These are phyloP conservation scores for Drosophila malerkotliana DNA, from an alignment of 1,140 invertebrate species.

Conservation along the genomic window DNA sequence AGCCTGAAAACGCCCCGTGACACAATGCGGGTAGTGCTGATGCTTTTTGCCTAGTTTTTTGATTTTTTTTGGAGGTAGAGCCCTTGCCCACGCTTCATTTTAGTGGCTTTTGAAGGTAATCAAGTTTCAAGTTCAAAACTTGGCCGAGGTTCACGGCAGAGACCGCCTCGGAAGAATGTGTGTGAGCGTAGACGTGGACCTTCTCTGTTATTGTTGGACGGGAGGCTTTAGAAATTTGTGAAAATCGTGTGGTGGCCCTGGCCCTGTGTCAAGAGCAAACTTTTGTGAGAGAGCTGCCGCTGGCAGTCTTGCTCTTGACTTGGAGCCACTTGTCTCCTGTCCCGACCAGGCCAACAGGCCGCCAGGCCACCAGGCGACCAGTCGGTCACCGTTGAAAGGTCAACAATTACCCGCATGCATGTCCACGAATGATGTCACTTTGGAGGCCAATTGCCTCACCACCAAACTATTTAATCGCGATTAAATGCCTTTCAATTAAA, in stretches of 20 bases:
- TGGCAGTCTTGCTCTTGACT: constrained; percentile 59
- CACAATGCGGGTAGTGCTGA: constrained; percentile 66
- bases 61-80: constrained; percentile 31
- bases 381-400: constrained; percentile 37
- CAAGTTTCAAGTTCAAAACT: constrained; percentile 82
- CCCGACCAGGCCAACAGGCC: not conserved
- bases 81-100: constrained; percentile 44
- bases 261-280: constrained; percentile 65
- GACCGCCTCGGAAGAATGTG: constrained; percentile 36
- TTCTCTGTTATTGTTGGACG: constrained; percentile 55
- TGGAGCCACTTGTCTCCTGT: constrained; percentile 43
- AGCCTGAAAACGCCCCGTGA: constrained; percentile 70
- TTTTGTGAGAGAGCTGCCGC: constrained; percentile 42
- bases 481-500: constrained; percentile 34
- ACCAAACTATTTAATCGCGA: constrained; percentile 28
- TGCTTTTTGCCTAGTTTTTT: constrained; percentile 18
- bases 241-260: constrained; percentile 47
- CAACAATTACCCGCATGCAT: constrained; percentile 22
- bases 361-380: not conserved
- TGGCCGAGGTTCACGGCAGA: constrained; percentile 63
- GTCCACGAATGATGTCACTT: constrained; percentile 5
- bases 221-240: constrained; percentile 45
- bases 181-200: constrained; percentile 3
- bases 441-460: constrained; percentile 13
- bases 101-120: constrained; percentile 77